phyloP scores from a whole-genome alignment of 2,888 invertebrate species.

The Adelphocoris suturalis region DNA sequence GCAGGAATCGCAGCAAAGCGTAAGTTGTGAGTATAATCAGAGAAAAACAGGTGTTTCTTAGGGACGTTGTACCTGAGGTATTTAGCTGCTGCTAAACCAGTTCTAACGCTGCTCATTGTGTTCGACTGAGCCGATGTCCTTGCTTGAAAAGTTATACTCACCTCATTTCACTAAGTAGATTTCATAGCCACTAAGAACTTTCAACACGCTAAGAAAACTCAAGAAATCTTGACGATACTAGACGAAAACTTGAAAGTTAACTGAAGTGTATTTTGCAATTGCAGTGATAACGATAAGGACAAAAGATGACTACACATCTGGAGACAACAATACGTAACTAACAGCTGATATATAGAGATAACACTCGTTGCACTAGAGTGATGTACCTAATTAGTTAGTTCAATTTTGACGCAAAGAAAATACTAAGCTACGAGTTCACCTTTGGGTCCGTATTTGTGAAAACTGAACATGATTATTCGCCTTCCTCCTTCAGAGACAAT shows the following conservation, averaged over 20 bases:
- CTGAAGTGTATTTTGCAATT: conserved; percentile 68
- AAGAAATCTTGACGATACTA: conserved; percentile 50
- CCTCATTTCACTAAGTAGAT: conserved; percentile 61
- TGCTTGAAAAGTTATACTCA: conserved; percentile 42
- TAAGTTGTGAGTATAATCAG: conserved; percentile 47
- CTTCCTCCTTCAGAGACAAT: conserved; percentile 62
- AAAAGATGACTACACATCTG: conserved; percentile 62
- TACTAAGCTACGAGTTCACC: conserved; percentile 50
- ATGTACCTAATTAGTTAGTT: not conserved
- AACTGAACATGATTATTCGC: conserved; percentile 66
- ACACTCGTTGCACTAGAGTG: conserved; percentile 32
- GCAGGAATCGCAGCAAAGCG: conserved; percentile 30
- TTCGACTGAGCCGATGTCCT: conserved; percentile 57
- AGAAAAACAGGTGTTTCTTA: conserved; percentile 68
- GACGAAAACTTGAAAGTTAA: conserved; percentile 55
- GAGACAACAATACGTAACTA: conserved; percentile 63
- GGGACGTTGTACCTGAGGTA: conserved; percentile 75
- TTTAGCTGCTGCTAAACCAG: conserved; percentile 79
- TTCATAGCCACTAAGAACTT: conserved; percentile 59
- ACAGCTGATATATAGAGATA: conserved; percentile 58
- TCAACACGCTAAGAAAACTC: conserved; percentile 34
- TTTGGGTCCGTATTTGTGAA: conserved; percentile 68
- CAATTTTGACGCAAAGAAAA: conserved; percentile 5
- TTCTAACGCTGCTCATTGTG: conserved; percentile 79
- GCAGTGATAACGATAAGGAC: conserved; percentile 64